These are phyloP conservation scores for Leptinotarsa juncta DNA, from an alignment of 2,888 invertebrate species.

Conservation along the genomic window DNA sequence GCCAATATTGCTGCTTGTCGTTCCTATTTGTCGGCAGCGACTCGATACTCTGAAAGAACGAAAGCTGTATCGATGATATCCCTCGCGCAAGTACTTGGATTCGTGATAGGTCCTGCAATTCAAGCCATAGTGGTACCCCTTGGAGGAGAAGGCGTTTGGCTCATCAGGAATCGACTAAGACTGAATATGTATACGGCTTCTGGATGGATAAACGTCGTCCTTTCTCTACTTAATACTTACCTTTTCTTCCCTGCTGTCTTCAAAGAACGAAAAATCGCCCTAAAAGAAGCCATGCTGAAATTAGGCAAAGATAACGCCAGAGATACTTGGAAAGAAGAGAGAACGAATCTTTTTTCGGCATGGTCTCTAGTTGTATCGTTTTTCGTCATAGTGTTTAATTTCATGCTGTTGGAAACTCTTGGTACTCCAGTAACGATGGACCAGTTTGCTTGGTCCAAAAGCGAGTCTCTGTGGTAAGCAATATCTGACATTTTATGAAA, in stretches of 20 bases:
- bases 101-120: conserved; percentile 86
- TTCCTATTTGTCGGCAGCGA: conserved; percentile 87
- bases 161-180: conserved; percentile 70
- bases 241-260: conserved; percentile 82
- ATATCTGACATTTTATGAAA: neutral
- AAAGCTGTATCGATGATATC: conserved; percentile 86
- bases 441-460: conserved; percentile 87
- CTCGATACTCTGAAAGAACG: conserved; percentile 82
- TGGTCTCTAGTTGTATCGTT: conserved; percentile 85
- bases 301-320: conserved; percentile 79
- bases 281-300: conserved; percentile 80
- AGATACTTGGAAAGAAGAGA: conserved; percentile 77
- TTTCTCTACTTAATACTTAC: conserved; percentile 78
- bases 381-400: conserved; percentile 87
- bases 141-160: conserved; percentile 73
- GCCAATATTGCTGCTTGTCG: conserved; percentile 88
- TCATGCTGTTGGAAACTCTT: conserved; percentile 88
- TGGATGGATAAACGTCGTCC: conserved; percentile 85
- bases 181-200: conserved; percentile 88
- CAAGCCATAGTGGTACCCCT: conserved; percentile 85
- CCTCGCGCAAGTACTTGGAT: conserved; percentile 87
- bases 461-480: conserved; percentile 73
- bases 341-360: conserved; percentile 80
- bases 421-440: conserved; percentile 89
- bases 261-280: conserved; percentile 81